Conservation (phyloP, 2,113 vertebrate species). For the Rynchops niger region DNA sequence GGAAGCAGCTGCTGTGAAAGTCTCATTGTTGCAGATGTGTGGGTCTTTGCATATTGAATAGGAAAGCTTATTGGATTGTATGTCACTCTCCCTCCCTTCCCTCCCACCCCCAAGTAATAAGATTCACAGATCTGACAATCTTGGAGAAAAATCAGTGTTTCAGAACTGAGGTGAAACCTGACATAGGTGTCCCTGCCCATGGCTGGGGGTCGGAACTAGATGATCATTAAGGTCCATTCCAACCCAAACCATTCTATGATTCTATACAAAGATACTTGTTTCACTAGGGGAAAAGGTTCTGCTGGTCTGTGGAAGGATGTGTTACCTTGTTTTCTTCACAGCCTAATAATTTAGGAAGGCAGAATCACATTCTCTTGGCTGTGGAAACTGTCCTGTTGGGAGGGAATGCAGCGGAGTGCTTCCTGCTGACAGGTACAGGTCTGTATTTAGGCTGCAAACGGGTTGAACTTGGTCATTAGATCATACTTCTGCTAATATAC, state of each 20-base stretch:
- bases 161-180: background rate
- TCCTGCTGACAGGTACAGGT: background rate
- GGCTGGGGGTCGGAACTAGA: background rate
- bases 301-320: background rate
- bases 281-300: background rate
- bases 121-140: background rate
- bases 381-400: background rate
- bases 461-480: background rate
- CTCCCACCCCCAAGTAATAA: background rate
- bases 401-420: background rate
- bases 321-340: background rate
- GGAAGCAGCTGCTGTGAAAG: conserved; percentile 12
- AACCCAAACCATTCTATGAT: background rate
- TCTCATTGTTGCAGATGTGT: conserved; percentile 6
- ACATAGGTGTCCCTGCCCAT: background rate
- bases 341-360: background rate
- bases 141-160: background rate
- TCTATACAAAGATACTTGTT: background rate
- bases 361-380: background rate
- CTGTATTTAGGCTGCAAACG: background rate
- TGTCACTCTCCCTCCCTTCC: background rate
- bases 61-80: background rate
- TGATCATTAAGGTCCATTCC: background rate
- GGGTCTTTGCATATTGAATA: background rate
- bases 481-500: background rate